Conservation (phyloP, 2,797 vertebrate genomes). For the Australoheros facetus region DNA sequence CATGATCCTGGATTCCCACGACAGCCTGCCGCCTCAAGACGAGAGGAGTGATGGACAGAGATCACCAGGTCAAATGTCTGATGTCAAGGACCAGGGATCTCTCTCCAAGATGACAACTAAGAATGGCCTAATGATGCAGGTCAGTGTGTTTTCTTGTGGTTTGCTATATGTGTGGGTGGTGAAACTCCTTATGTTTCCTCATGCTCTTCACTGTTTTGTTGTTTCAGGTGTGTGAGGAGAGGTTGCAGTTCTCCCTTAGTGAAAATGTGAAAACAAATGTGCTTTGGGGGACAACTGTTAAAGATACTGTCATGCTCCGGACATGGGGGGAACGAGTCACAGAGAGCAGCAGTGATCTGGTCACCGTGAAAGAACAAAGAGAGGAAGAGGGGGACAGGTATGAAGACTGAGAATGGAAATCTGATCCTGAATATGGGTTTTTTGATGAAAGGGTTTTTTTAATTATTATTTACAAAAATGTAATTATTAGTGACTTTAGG, state of each 20-base stretch:
- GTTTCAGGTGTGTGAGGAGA: slow-evolving; percentile 90
- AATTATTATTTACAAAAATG: too few relatives aligned
- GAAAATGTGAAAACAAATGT: slow-evolving; percentile 93
- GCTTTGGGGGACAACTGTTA: slow-evolving; percentile 81
- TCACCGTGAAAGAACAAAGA: slow-evolving; percentile 48
- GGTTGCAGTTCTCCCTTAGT: slow-evolving; percentile 88
- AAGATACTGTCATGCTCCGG: slow-evolving; percentile 73
- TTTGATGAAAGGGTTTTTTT: too few relatives aligned
- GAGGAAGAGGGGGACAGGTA: slow-evolving; percentile 70
- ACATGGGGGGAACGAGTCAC: slow-evolving; percentile 75
- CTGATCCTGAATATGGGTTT: neutral
- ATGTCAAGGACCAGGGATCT: slow-evolving; percentile 78
- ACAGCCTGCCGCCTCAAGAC: slow-evolving; percentile 43
- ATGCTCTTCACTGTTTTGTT: slow-evolving; percentile 8
- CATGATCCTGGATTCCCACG: slow-evolving; percentile 40
- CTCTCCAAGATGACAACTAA: slow-evolving; percentile 81
- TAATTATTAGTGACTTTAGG: too few relatives aligned
- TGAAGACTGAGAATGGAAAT: neutral
- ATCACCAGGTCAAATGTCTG: slow-evolving; percentile 53
- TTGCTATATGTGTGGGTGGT: neutral
- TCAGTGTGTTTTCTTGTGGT: slow-evolving; percentile 35
- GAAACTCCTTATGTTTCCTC: neutral
- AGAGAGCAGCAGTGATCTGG: slow-evolving; percentile 46
- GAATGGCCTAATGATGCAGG: slow-evolving; percentile 90
- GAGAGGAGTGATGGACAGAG: slow-evolving; percentile 46